Evolutionary conservation across 2,797 vertebrate species (phyloP).

Genomic region (Sebastes hubbsi): DNA sequence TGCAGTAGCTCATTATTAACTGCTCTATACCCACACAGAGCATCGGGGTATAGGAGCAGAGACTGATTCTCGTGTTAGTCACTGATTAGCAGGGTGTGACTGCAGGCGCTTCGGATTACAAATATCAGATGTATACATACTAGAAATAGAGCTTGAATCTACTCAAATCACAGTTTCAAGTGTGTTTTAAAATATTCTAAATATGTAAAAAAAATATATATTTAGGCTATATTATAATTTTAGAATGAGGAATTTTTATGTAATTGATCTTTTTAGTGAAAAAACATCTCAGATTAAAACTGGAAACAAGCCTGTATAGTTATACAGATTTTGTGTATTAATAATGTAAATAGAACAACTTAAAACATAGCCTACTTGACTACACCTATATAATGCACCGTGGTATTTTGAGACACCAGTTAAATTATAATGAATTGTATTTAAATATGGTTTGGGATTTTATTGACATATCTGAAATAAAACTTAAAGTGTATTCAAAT

Average conservation of each 20-base stretch:
- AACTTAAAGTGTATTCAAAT: no score
- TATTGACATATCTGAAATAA: no score
- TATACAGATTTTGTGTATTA: no score
- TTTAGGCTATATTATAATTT: neutral
- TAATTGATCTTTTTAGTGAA: no score
- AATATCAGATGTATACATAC: neutral
- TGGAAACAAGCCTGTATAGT: no score
- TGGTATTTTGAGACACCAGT: no score
- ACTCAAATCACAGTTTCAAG: neutral
- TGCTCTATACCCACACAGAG: neutral
- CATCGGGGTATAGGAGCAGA: neutral
- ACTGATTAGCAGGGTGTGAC: neutral
- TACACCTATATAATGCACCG: no score
- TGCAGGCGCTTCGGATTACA: neutral
- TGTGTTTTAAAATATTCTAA: neutral
- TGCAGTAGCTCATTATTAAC: conserved; percentile 13
- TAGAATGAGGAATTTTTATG: neutral
- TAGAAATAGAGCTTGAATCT: neutral
- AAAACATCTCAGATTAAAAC: no score
- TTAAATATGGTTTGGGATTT: no score
- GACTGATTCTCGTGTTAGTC: neutral
- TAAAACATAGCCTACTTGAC: no score
- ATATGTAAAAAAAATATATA: neutral
- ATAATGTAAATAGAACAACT: no score
- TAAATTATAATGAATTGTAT: no score